These are phyloP conservation scores for Caenorhabditis tropicalis DNA, from an alignment of 1,140 invertebrate genomes.

Conservation along the genomic window DNA sequence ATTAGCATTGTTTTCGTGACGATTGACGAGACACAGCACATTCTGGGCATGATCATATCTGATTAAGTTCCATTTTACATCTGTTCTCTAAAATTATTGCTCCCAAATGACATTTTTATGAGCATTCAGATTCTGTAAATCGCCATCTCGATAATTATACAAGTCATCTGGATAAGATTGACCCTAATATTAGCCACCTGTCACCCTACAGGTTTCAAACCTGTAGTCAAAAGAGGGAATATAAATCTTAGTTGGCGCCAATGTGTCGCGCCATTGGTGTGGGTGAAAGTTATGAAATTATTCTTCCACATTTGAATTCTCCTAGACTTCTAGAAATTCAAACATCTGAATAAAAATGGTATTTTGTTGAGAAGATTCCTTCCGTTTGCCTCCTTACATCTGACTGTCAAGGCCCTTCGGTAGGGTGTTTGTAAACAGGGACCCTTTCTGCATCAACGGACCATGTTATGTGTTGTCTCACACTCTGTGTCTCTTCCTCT, in stretches of 20 bases:
- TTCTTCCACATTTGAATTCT: too few species aligned
- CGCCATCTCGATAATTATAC: not conserved
- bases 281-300: not conserved
- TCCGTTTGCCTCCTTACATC: too few species aligned
- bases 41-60: not conserved
- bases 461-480: too few species aligned
- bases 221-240: not conserved
- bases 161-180: not conserved
- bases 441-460: too few species aligned
- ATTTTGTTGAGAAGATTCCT: too few species aligned
- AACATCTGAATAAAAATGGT: too few species aligned
- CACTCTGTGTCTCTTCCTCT: conserved; percentile 30
- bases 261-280: not conserved
- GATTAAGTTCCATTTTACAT: conserved; percentile 1
- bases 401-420: too few species aligned
- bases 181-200: not conserved
- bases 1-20: conserved; percentile 42
- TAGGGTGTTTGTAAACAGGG: too few species aligned
- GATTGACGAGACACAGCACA: not conserved
- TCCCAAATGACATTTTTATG: not conserved
- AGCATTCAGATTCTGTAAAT: too few species aligned
- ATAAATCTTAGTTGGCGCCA: not conserved
- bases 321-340: too few species aligned
- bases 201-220: not conserved
- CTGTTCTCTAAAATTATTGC: not conserved